Evolutionary conservation across 2,113 vertebrate species (phyloP), one percentile per base, ranked within the genome.

Genomic region (Eidolon helvum): DNA sequence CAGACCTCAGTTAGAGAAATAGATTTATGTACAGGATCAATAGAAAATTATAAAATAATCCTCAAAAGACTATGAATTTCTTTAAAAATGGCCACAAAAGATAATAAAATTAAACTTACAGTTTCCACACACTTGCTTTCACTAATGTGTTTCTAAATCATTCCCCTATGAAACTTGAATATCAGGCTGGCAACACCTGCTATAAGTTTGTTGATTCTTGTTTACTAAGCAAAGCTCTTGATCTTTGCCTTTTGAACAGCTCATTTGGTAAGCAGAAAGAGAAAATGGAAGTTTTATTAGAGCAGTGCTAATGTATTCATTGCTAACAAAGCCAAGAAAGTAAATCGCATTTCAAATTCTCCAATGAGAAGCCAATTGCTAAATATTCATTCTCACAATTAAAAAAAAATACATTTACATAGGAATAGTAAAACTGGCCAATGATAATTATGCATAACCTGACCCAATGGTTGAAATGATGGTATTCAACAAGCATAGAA

Each of bases 171-270:
- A 96, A 95, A 96, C 5, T 30, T 16, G 12, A 88, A 63, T 82
- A 63, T 82, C 48, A 75, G 50, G 18, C 57, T 63, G 28, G 57
- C 71, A 95, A 95, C 43, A 94, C 40, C 57, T 85, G 57, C 48
- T 79, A 2, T 78, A 66, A 86, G 1, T 68, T 93, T 91, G 65
- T 75, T 85, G 50, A 85, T 95, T 91, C 55, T 93, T 95, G 50
- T 95, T 96, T 91, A 91, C 71, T 88, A 94, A 91, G 50, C 57
- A 75, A 91, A 91, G 50, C 40, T 93, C 45, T 91, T 80, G 69
- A 78, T 95, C 87, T 92, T 86, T 89, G 82, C 71, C 78, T 94
- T 94, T 93, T 89, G 35, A 96, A 69, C 22, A 84, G 50, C 9
- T 94, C 43, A 85, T 85, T 97, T 59, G 48, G 71, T 63, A 85